phyloP scores from a whole-genome alignment of 2,113 vertebrate species.

The Athene cunicularia region DNA sequence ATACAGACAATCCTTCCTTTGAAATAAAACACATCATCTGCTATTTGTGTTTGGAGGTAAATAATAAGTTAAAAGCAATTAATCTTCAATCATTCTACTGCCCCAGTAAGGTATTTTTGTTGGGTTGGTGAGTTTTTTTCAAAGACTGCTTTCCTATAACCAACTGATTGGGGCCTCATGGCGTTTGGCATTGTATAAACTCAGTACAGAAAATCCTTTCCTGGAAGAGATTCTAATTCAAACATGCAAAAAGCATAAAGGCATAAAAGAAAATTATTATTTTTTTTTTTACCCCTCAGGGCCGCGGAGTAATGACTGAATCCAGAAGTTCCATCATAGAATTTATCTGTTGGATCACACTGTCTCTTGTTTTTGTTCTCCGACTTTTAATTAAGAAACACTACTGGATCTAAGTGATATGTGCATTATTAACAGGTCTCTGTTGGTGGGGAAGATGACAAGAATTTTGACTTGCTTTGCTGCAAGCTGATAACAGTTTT shows the following conservation, averaged over 20 bases:
- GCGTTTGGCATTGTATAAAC: background rate
- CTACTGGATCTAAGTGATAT: background rate
- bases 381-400: background rate
- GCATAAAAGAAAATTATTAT: background rate
- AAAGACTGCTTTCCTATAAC: background rate
- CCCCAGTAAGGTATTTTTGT: background rate
- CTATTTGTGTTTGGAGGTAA: background rate
- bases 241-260: background rate
- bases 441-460: rapidly evolving
- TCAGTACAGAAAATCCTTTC: background rate
- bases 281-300: background rate
- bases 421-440: background rate
- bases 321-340: background rate
- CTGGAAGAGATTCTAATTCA: background rate
- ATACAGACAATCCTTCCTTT: background rate
- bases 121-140: background rate
- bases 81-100: background rate
- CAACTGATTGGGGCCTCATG: background rate
- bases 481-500: background rate
- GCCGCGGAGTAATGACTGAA: background rate
- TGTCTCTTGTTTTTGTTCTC: background rate
- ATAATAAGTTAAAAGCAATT: background rate
- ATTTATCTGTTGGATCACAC: background rate
- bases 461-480: background rate
- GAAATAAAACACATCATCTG: background rate